Evolutionary conservation across 2,113 vertebrate genomes (phyloP).

Genomic region (Scomber colias): DNA sequence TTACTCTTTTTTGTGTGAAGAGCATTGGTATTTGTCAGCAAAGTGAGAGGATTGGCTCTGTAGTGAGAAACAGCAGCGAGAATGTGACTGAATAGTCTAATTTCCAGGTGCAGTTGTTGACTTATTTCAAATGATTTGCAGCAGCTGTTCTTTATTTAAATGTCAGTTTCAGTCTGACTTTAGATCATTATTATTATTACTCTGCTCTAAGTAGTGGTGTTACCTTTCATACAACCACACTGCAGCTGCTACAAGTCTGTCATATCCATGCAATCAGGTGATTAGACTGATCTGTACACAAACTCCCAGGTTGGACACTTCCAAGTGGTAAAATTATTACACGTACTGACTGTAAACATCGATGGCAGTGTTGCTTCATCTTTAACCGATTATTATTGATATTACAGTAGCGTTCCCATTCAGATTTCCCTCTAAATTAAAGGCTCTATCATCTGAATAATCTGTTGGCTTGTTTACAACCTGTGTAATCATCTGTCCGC

Average conservation of each 20-base stretch:
- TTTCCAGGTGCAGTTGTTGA: neutral
- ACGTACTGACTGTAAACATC: neutral
- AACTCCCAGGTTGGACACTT: neutral
- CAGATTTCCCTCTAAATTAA: no score
- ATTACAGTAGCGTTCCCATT: no score
- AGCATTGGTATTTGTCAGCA: neutral
- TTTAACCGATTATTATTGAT: no score
- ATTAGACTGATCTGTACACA: neutral
- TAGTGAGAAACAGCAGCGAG: neutral
- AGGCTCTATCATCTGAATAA: no score
- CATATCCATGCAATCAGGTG: no score
- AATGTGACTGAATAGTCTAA: neutral
- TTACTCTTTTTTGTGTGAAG: no score
- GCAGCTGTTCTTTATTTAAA: neutral
- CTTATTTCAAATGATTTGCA: neutral
- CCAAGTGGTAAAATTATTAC: neutral
- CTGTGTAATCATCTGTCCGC: no score
- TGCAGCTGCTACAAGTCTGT: neutral
- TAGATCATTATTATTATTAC: neutral
- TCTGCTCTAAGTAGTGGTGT: neutral
- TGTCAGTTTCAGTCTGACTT: neutral
- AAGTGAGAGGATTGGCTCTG: neutral
- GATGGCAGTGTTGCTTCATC: neutral
- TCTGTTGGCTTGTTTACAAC: no score
- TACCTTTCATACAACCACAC: neutral